Base-by-base conservation (phyloP, 2,888 invertebrate genomes). In the Metellina segmentata region DNA sequence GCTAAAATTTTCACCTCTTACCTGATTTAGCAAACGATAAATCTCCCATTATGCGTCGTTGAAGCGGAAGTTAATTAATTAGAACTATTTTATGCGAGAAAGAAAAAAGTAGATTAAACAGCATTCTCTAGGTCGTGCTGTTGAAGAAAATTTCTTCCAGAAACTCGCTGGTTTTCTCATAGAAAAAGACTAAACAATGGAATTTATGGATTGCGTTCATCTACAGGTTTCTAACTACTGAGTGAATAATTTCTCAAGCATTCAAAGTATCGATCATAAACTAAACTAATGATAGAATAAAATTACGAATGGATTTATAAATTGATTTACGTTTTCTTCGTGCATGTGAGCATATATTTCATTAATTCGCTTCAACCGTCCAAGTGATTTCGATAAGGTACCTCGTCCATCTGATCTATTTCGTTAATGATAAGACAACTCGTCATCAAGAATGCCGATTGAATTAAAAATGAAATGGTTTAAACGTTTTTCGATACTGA, bases 1-100 rank as follows among this genome's bases (percentile, higher is more conserved):
- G 89, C 89, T 90, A 90, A 90, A 90, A 90, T 90, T 90, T 90
- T 85, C 89, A 72, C 89, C 89, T 90, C 81, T 85, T 78, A 78
- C 83, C 70, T 79, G 85, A 90, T 90, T 85, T 90, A 78, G 72
- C 78, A 78, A 49, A 51, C 81, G 88, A 88, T 88, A 88, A 81
- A 81, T 81, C 88, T 81, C 74, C 88, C 88, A 81, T 88, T 88
- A 88, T 82, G 53, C 16, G 72, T 34, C 71, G 49, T 53, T 75
- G 69, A 81, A 75, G 61, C 72, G 69, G 72, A 81, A 75, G 88
- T 81, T 88, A 88, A 88, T 88, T 88, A 88, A 88, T 88, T 74
- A 81, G 71, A 71, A 79, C 78, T 81, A 70, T 86, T 74, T 86
- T 77, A 85, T 49, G 52, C 61, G 13, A 19, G 19, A 74, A 77